phyloP scores from a whole-genome alignment of 2,797 vertebrate species.

The Paguma larvata region DNA sequence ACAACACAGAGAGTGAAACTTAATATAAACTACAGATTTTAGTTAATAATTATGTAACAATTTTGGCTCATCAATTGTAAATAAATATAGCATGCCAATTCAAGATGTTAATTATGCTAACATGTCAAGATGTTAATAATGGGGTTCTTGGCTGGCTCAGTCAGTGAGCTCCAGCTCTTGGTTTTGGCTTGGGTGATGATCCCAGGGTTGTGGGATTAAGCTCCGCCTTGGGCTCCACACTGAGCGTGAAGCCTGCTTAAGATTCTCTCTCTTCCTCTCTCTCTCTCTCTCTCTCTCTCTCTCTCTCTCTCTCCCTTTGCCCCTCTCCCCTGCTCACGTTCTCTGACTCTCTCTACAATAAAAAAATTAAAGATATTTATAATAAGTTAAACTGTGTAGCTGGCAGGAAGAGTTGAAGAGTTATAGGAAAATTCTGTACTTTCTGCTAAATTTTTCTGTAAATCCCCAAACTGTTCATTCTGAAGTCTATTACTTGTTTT shows the following conservation, averaged over 20 bases:
- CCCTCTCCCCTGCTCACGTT: no score
- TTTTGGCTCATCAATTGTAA: neutral
- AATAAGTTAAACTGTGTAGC: neutral
- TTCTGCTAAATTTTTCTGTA: neutral
- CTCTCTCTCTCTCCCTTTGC: no score
- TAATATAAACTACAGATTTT: neutral
- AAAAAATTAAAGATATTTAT: neutral
- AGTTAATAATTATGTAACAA: neutral
- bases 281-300: no score
- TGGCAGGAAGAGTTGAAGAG: neutral
- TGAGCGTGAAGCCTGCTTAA: no score
- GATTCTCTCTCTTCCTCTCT: no score
- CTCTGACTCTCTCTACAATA: no score
- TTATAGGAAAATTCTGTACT: neutral
- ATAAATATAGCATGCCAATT: neutral
- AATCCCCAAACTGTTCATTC: neutral
- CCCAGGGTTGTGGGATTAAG: no score
- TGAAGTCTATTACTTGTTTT: neutral
- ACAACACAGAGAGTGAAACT: neutral
- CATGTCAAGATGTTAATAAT: neutral
- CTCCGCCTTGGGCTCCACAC: no score
- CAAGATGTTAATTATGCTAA: neutral
- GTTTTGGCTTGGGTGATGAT: no score
- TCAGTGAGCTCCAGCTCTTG: no score
- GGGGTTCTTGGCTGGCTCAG: no score